These are phyloP conservation scores for Leptinotarsa texana DNA, from an alignment of 1,140 invertebrate genomes.

Conservation along the genomic window DNA sequence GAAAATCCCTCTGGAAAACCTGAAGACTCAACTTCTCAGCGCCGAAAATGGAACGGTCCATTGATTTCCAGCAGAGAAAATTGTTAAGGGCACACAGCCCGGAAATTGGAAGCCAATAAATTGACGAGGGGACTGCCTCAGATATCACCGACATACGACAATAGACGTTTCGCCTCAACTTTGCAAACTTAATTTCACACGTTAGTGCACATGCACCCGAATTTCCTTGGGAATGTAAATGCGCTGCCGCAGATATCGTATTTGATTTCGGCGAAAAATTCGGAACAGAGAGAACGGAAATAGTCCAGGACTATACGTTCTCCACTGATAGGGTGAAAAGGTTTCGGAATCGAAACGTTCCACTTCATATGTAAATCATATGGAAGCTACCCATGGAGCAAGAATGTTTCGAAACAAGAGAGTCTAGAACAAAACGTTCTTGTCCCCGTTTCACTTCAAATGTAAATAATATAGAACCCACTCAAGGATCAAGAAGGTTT, in stretches of 20 bases:
- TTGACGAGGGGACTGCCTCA: constrained; percentile 1
- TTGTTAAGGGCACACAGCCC: constrained; percentile 5
- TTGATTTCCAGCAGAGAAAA: constrained; percentile 1
- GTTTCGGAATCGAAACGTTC: too few species aligned
- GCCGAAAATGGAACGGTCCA: constrained; percentile 4
- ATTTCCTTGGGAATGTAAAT: constrained; percentile 1
- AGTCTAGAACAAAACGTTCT: too few species aligned
- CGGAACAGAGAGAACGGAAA: not conserved
- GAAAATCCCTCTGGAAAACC: not conserved
- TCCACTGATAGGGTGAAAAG: too few species aligned
- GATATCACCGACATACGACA: constrained; percentile 5
- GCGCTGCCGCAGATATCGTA: constrained; percentile 3
- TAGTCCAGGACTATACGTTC: too few species aligned
- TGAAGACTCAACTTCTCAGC: not conserved
- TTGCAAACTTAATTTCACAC: constrained; percentile 4
- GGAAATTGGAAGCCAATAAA: constrained; percentile 8
- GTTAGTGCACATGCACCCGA: constrained; percentile 1
- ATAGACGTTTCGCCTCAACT: constrained; percentile 2
- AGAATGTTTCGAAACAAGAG: too few species aligned
- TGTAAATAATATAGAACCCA: too few species aligned
- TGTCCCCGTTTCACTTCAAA: too few species aligned
- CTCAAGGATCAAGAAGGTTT: too few species aligned
- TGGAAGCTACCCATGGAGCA: too few species aligned
- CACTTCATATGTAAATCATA: too few species aligned
- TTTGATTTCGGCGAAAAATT: not conserved